A percentile compares a stretch with the other conserved stretches of the same genome.
Conservation (phyloP, 2,113 vertebrate species). For the Picathartes gymnocephalus region DNA sequence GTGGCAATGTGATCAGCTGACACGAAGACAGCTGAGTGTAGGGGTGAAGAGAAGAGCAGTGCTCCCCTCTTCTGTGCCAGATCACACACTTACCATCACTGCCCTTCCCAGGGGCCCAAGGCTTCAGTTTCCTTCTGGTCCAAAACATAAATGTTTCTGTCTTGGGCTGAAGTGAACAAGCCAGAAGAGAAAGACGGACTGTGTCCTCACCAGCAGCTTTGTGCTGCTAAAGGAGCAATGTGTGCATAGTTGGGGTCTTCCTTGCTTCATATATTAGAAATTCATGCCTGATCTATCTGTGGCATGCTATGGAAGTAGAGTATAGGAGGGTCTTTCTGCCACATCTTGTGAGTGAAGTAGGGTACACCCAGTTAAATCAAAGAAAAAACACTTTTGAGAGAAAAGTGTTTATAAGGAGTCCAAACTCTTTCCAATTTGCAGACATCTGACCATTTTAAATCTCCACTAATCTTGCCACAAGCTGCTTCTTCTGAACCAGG, state of each 20-base stretch:
- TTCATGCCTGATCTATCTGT: background rate
- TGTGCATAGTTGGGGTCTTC: background rate
- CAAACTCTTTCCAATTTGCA: background rate
- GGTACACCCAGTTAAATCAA: background rate
- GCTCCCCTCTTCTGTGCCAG: background rate
- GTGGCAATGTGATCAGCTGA: background rate
- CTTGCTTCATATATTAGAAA: background rate
- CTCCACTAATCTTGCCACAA: slow-evolving; percentile 8
- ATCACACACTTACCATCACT: background rate
- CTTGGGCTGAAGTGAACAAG: background rate
- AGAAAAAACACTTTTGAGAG: background rate
- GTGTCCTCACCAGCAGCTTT: background rate
- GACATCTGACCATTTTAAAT: background rate
- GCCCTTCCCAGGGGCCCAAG: background rate
- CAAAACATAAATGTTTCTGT: background rate
- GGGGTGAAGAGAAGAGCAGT: background rate
- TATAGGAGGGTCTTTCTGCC: background rate
- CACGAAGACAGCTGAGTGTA: background rate
- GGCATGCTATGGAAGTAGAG: background rate
- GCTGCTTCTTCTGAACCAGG: background rate
- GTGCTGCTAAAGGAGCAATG: background rate
- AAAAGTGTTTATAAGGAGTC: background rate
- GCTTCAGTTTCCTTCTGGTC: background rate
- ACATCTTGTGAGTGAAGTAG: background rate
- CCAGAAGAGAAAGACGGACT: background rate